phyloP scores from a whole-genome alignment of 2,888 invertebrate species.

The Noctua janthe region DNA sequence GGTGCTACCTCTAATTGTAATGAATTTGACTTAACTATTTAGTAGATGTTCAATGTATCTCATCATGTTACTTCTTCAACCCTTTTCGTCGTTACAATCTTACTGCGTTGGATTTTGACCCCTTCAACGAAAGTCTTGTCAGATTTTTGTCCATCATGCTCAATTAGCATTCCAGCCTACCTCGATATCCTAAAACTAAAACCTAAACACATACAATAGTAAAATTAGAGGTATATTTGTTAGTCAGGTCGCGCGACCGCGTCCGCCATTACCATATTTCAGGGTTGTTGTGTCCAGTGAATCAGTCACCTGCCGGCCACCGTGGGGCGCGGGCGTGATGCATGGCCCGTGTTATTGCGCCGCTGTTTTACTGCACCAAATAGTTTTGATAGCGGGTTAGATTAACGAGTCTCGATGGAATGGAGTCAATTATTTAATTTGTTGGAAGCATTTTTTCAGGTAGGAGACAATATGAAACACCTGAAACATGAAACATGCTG shows the following conservation, averaged over 20 bases:
- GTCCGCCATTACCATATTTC: constrained; percentile 79
- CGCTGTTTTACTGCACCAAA: constrained; percentile 67
- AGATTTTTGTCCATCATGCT: not conserved
- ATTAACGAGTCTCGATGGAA: constrained; percentile 43
- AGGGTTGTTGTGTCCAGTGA: constrained; percentile 76
- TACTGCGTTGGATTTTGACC: not conserved
- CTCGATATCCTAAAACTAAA: constrained; percentile 1
- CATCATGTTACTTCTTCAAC: not conserved
- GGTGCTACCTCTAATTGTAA: not conserved
- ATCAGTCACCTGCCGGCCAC: constrained; percentile 78
- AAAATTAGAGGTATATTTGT: constrained; percentile 58
- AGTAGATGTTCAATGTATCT: not conserved
- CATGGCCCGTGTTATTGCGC: constrained; percentile 75
- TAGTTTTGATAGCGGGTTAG: constrained; percentile 58
- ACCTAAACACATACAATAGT: constrained; percentile 27
- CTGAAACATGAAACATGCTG: not conserved
- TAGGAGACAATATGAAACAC: not conserved
- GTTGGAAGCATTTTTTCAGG: not conserved
- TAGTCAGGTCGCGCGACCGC: constrained; percentile 58
- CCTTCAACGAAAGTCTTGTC: not conserved
- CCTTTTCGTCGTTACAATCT: not conserved
- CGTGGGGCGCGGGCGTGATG: constrained; percentile 69
- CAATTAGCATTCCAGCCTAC: not conserved
- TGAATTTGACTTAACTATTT: not conserved
- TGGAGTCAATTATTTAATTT: constrained; percentile 35